Percentiles rank a stretch among this genome's conserved stretches.
Conservation (phyloP, 2,113 vertebrate genomes). For the Fulica atra region DNA sequence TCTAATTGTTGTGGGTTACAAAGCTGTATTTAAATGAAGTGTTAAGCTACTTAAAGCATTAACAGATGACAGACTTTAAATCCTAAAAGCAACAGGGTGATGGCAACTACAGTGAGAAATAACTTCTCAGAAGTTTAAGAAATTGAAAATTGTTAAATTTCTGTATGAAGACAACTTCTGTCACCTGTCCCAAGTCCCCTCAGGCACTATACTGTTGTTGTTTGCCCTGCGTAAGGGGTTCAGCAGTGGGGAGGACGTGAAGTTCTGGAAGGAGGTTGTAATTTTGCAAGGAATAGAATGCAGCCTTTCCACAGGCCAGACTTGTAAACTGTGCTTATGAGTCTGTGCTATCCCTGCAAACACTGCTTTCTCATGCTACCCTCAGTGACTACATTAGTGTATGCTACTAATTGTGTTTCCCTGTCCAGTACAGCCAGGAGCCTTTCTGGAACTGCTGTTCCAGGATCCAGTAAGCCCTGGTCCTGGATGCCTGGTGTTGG, state of each 20-base stretch:
- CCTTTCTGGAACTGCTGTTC: background rate
- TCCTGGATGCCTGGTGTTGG: background rate
- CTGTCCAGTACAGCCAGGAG: background rate
- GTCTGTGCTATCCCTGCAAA: background rate
- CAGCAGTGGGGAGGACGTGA: background rate
- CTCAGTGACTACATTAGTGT: background rate
- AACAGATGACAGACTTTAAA: background rate
- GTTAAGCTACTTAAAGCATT: constrained; percentile 55
- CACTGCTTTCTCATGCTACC: background rate
- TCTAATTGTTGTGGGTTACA: constrained; percentile 43
- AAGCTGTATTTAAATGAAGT: constrained; percentile 65
- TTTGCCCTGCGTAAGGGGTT: background rate
- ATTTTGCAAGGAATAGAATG: background rate
- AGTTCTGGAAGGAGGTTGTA: background rate
- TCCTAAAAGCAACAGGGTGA: background rate
- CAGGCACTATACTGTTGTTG: background rate
- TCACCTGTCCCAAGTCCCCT: fast-evolving
- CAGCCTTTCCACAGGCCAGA: background rate
- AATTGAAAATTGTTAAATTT: background rate
- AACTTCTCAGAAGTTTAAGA: background rate
- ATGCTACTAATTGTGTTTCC: fast-evolving
- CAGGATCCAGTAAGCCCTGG: background rate
- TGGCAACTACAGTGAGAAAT: background rate
- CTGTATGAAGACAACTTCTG: background rate
- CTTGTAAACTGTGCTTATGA: background rate